Conservation (phyloP, 2,888 invertebrate species). For the Ctena decussata region DNA sequence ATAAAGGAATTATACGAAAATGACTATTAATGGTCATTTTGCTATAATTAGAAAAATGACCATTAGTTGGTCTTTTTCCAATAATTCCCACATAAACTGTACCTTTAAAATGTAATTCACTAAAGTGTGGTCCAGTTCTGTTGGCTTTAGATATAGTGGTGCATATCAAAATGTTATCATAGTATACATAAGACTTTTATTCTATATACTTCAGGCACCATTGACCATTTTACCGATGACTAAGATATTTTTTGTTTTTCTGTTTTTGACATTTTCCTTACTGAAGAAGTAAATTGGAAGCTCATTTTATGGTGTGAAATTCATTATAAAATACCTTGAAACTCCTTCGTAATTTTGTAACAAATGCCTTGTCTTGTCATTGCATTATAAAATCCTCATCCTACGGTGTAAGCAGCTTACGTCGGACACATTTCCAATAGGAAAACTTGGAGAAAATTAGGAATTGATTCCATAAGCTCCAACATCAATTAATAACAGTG, state of each 20-base stretch:
- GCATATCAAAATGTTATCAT: too few relatives aligned
- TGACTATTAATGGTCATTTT: too few relatives aligned
- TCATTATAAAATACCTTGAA: background rate
- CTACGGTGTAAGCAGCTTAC: slow-evolving; percentile 58
- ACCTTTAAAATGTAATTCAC: too few relatives aligned
- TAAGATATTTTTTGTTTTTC: background rate
- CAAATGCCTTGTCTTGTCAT: slow-evolving; percentile 15
- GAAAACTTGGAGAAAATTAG: slow-evolving; percentile 64
- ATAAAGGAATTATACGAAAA: too few relatives aligned
- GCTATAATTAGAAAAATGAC: too few relatives aligned
- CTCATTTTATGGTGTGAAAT: background rate
- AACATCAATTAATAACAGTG: slow-evolving; percentile 70
- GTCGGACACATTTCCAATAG: slow-evolving; percentile 64
- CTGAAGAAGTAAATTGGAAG: background rate
- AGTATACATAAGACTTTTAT: too few relatives aligned
- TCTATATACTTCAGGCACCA: too few relatives aligned
- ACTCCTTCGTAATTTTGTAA: background rate
- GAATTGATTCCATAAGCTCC: slow-evolving; percentile 67
- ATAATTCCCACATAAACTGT: too few relatives aligned
- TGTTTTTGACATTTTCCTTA: background rate
- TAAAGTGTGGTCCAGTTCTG: too few relatives aligned
- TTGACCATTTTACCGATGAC: too few relatives aligned
- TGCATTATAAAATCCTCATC: slow-evolving; percentile 16
- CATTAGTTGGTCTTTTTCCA: too few relatives aligned
- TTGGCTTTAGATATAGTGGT: too few relatives aligned